Percentiles rank a stretch among this genome's conserved stretches.
phyloP scores from a whole-genome alignment of 2,888 invertebrate genomes.

The Nemoura dubitans region DNA sequence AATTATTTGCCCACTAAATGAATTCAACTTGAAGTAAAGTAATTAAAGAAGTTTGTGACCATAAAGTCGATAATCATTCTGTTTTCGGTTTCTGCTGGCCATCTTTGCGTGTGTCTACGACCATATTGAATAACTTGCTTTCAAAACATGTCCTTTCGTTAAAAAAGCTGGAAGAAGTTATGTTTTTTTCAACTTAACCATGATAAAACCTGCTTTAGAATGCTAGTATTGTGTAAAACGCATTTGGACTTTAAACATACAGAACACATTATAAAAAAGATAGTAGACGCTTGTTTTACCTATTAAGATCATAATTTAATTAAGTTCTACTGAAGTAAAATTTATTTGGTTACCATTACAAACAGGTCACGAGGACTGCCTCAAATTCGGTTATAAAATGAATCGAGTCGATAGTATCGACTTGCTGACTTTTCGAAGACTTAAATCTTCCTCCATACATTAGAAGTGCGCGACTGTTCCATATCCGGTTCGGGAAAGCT shows the following conservation, averaged over 20 bases:
- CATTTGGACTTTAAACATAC: too few species aligned
- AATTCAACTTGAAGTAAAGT: neutral
- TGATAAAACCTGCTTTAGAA: too few species aligned
- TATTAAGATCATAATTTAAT: too few species aligned
- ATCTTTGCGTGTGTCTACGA: neutral
- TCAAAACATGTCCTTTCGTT: neutral
- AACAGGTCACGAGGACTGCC: neutral
- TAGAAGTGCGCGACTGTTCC: neutral
- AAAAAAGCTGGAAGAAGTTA: too few species aligned
- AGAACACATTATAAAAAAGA: too few species aligned
- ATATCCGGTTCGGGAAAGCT: slow-evolving; percentile 15
- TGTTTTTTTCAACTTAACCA: too few species aligned
- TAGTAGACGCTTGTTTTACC: too few species aligned
- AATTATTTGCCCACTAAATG: slow-evolving; percentile 29
- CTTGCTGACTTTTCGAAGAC: slow-evolving; percentile 24
- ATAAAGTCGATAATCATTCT: neutral
- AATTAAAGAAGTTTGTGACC: neutral
- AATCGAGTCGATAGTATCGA: neutral
- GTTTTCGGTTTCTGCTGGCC: neutral
- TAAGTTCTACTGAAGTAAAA: too few species aligned
- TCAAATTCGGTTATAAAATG: neutral
- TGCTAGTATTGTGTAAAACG: too few species aligned
- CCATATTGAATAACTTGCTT: neutral
- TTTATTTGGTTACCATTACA: neutral
- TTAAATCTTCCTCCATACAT: slow-evolving; percentile 19